Evolutionary conservation across 2,113 vertebrate genomes (phyloP).

Genomic region (Cyphomyrus discorhynchus): DNA sequence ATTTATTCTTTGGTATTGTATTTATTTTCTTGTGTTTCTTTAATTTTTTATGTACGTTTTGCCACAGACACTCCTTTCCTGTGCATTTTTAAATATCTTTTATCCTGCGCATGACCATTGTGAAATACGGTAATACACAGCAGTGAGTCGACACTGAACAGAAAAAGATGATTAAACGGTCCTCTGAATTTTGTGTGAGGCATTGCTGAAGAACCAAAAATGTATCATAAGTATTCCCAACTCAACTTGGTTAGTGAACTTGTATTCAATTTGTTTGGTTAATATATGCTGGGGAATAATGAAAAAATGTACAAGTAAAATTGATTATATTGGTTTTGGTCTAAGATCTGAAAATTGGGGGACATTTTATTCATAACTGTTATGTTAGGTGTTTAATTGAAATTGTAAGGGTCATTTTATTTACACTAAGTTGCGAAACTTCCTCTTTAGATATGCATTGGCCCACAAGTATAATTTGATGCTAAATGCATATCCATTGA

Average conservation of each 20-base stretch:
- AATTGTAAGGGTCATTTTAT: no score
- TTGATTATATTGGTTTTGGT: no score
- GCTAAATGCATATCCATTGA: no score
- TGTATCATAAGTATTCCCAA: not conserved
- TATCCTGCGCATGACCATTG: not conserved
- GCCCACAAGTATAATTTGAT: no score
- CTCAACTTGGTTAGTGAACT: not conserved
- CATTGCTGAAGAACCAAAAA: not conserved
- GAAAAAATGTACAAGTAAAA: not conserved
- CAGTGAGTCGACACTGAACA: not conserved
- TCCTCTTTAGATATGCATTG: no score
- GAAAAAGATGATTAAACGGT: not conserved
- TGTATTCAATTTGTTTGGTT: not conserved
- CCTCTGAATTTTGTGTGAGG: not conserved
- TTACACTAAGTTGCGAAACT: no score
- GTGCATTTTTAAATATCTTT: not conserved
- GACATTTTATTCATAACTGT: no score
- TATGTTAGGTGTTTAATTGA: no score
- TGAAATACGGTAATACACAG: not conserved
- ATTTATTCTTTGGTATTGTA: not conserved
- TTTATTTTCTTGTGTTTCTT: not conserved
- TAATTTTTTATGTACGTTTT: not conserved
- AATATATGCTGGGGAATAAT: not conserved
- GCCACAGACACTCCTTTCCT: not conserved
- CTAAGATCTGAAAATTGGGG: no score